A percentile compares a stretch with the other conserved stretches of the same genome.
Conservation (phyloP, 2,888 invertebrate species). For the Eupithecia tripunctaria region DNA sequence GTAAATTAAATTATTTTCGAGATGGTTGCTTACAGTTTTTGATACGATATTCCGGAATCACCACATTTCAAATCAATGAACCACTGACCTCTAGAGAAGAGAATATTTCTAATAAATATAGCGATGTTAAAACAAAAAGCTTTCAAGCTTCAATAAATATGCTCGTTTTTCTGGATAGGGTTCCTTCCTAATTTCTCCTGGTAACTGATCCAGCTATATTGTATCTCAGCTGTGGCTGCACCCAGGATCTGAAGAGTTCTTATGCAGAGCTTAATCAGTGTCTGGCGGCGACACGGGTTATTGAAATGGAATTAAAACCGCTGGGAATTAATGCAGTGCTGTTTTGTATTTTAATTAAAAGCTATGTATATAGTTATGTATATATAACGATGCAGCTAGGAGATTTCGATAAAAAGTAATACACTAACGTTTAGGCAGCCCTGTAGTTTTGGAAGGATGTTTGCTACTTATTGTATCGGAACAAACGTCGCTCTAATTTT, state of each 20-base stretch:
- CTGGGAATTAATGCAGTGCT: conserved; percentile 56
- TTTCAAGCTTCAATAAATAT: not conserved
- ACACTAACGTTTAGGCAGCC: no score
- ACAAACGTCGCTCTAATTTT: not conserved
- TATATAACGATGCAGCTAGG: not conserved
- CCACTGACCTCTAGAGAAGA: not conserved
- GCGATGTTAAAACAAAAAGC: not conserved
- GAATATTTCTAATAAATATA: not conserved
- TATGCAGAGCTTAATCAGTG: conserved; percentile 76
- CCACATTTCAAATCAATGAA: not conserved
- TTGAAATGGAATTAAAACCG: conserved; percentile 80
- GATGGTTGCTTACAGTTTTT: not conserved
- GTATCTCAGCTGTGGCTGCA: conserved; percentile 42
- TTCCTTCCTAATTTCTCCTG: not conserved
- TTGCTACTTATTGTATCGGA: no score
- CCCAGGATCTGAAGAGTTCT: conserved; percentile 63
- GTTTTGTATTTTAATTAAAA: conserved; percentile 51
- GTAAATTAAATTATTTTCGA: not conserved
- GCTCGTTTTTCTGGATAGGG: not conserved
- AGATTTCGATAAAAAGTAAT: no score
- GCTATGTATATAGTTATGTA: conserved; percentile 18
- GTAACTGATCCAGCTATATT: not conserved
- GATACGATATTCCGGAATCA: not conserved
- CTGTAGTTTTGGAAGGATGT: no score
- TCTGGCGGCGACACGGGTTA: conserved; percentile 77